Evolutionary conservation across 1,140 invertebrate genomes (phyloP).

Genomic region (Streblospio benedicti): DNA sequence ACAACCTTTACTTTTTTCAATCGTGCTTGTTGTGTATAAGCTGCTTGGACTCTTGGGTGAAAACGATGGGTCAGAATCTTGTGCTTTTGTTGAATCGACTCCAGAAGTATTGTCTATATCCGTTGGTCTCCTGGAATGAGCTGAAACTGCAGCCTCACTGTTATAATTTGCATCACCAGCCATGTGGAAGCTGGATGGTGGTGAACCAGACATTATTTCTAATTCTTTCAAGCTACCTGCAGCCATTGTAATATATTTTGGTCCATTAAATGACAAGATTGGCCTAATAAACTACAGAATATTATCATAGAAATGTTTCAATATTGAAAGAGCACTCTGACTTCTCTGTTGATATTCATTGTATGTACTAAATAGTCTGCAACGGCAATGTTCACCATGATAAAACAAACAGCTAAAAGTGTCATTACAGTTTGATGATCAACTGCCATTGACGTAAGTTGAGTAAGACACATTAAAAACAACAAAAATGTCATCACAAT

Average conservation of each 20-base stretch:
- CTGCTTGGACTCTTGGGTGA: constrained; percentile 31
- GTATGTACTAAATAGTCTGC: constrained; percentile 35
- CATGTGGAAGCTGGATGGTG: too few species aligned
- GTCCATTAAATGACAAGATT: not conserved
- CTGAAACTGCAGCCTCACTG: too few species aligned
- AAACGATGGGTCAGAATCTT: not conserved
- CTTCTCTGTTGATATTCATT: constrained; percentile 22
- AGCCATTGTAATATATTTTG: too few species aligned
- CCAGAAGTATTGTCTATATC: too few species aligned
- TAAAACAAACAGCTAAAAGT: constrained; percentile 30
- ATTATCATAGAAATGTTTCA: not conserved
- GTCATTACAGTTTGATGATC: constrained; percentile 28
- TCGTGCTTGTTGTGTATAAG: constrained; percentile 21
- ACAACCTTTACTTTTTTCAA: constrained; percentile 21
- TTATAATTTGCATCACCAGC: too few species aligned
- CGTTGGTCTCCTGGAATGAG: too few species aligned
- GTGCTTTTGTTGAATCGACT: not conserved
- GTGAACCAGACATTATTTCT: too few species aligned
- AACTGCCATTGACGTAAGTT: constrained; percentile 28
- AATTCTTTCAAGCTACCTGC: too few species aligned
- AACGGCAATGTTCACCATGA: constrained; percentile 31
- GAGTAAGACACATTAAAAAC: constrained; percentile 30
- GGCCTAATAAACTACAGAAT: not conserved
- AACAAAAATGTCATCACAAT: constrained; percentile 30
- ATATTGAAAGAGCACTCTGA: not conserved